Base-by-base conservation (phyloP, 2,113 vertebrate genomes). In the Lophotis ruficrista region DNA sequence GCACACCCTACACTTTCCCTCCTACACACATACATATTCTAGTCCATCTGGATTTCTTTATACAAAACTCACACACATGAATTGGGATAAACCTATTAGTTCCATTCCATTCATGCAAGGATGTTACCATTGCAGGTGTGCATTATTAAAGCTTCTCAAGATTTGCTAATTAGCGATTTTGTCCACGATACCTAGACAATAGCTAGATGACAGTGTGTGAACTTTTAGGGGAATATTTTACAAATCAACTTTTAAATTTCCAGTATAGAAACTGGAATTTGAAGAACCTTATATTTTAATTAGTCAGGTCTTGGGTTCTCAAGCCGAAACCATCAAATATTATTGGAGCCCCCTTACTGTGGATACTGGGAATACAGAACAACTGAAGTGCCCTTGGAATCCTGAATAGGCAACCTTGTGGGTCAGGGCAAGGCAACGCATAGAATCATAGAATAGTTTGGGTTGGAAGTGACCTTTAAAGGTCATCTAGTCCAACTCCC, bases 1-100 rank as follows among this genome's bases (percentile, higher is more conserved):
- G 71, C 73, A 71, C 89, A 90, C 47, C 66, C 62, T 91, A 57
- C 66, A 73, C 92, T 92, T 96, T 79, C 61, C 62, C 79, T 85
- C 71, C 48, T 89, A 64, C 79, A 96, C 65, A 80, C 60, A 60
- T 85, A 94, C 37, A 33, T 83, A 93, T 93, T 96, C 38, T 72
- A 72, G 66, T 85, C 92, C 93, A 93, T 96, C 84, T 96, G 92
- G 81, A 83, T 94, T 94, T 96, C 94, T 94, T 92, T 91, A 50
- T n/a, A 90, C 27, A 81, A 85, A 90, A 70, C 58, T 93, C 54
- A 24, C 43, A 68, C 23, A 81, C 20, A 12, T 83, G 78, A 76
- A 72, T 62, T 89, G 33, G 73, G 71, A 85, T 87, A 96, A 94
- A 45, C 69, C 61, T 87, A 82, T 92, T 71, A 71, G 37, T 89